Conservation (phyloP, 2,797 vertebrate species). For the Hypotaenidia philippensis region DNA sequence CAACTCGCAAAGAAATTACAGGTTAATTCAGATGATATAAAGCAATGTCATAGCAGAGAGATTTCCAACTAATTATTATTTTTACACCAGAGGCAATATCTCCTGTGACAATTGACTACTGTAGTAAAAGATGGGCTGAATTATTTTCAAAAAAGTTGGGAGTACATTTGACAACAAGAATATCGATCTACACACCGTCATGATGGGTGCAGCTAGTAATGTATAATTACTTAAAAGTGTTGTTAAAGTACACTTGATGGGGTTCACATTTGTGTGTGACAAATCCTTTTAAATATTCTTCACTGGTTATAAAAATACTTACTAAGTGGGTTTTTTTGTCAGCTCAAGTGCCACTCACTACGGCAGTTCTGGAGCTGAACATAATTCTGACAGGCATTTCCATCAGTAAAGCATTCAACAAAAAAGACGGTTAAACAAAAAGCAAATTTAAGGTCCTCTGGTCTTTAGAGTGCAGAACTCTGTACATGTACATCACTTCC, state of each 20-base stretch:
- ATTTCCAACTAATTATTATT: slow-evolving; percentile 28
- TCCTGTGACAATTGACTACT: not conserved
- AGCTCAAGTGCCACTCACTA: not conserved
- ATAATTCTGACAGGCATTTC: not conserved
- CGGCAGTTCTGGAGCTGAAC: not conserved
- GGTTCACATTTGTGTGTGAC: not conserved
- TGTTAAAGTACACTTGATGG: not conserved
- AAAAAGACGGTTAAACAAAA: not conserved
- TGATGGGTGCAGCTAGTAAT: not conserved
- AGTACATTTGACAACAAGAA: slow-evolving; percentile 9
- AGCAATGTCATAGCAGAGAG: not conserved
- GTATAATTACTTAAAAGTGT: slow-evolving; percentile 12
- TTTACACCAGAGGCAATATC: not conserved
- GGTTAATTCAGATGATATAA: slow-evolving; percentile 21
- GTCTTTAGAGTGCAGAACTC: not conserved
- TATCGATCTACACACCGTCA: not conserved
- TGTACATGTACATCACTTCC: rapidly evolving
- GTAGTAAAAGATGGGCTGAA: not conserved
- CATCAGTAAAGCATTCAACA: not conserved
- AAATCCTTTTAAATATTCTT: slow-evolving; percentile 21
- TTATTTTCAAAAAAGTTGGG: not conserved
- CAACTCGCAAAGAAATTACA: slow-evolving; percentile 32
- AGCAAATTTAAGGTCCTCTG: not conserved
- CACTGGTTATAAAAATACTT: not conserved
- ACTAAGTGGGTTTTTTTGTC: not conserved